Evolutionary conservation across 2,888 invertebrate genomes (phyloP), one percentile per base, ranked within the genome.

Genomic region (Aleiodes alternator): DNA sequence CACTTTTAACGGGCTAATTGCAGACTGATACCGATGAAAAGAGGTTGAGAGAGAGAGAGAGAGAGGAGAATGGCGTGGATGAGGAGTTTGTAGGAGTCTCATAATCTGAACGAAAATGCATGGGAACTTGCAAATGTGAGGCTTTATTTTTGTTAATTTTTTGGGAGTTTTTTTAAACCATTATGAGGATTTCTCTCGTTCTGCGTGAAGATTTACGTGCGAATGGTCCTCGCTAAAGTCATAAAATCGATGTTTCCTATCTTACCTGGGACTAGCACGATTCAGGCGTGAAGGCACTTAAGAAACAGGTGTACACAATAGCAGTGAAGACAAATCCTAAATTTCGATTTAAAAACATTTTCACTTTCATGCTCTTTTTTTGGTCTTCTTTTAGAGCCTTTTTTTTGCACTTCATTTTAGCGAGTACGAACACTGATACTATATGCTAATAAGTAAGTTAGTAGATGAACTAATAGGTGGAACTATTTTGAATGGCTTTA

Each of bases 1-100:
- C 81, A 84, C 83, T 84, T 84, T 84, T 82, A 84, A 81, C 82
- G 80, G 51, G 82, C 83, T 84, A 84, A 84, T 84, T 84, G 83
- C 82, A 77, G 76, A 9, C 73, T 78, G 83, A 84, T 84, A 84
- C 76, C 79, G 68, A 64, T 59, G 4, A 48, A 1, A 43, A 43
- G 43, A 43, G 9, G 11, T 11, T 23, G 23, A 23, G 23, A 23
- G 23, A 23, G 23, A 23, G 23, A 23, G 23, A 23, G 8, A 59
- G 23, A 31, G 31, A 53, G n/a, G 29, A 68, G 23, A 69, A 77
- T 73, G 64, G 70, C 73, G 48, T 57, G 34, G 14, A 23, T 56
- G 73, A 73, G 76, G 76, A 81, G 78, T 79, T 78, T 77, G 82
- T 81, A 81, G 78, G 77, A 69, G 31, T 71, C 56, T 69, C 71